These are phyloP conservation scores for Hyposoter dolosus DNA, from an alignment of 2,888 invertebrate species.

Conservation along the genomic window DNA sequence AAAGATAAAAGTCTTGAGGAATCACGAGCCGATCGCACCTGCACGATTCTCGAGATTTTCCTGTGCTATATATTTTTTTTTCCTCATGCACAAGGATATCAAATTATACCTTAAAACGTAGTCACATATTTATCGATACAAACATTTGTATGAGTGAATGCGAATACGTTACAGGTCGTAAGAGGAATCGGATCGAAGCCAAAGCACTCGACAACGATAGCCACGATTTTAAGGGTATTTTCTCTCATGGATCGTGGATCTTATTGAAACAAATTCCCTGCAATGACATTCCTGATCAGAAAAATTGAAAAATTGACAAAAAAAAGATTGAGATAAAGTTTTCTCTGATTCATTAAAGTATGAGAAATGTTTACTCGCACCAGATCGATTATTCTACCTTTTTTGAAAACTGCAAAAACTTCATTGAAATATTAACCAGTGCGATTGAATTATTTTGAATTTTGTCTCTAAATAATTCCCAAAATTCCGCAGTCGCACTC, in stretches of 20 bases:
- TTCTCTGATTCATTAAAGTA: neutral
- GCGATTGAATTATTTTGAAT: no score
- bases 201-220: neutral
- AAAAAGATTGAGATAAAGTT: neutral
- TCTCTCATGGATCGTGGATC: neutral
- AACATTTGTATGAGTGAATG: neutral
- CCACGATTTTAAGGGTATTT: neutral
- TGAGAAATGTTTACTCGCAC: no score
- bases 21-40: constrained; percentile 78
- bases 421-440: no score
- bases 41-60: constrained; percentile 76
- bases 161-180: neutral
- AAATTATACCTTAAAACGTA: neutral
- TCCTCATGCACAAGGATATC: neutral
- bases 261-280: neutral
- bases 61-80: constrained; percentile 56
- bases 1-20: constrained; percentile 60
- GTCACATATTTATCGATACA: neutral
- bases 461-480: no score
- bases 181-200: neutral
- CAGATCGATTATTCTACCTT: no score
- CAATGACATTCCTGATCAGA: neutral
- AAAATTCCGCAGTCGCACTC: no score
- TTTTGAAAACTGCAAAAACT: no score
- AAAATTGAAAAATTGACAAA: neutral